Conservation (phyloP, 2,888 invertebrate species). For the Amphipoea oculea region DNA sequence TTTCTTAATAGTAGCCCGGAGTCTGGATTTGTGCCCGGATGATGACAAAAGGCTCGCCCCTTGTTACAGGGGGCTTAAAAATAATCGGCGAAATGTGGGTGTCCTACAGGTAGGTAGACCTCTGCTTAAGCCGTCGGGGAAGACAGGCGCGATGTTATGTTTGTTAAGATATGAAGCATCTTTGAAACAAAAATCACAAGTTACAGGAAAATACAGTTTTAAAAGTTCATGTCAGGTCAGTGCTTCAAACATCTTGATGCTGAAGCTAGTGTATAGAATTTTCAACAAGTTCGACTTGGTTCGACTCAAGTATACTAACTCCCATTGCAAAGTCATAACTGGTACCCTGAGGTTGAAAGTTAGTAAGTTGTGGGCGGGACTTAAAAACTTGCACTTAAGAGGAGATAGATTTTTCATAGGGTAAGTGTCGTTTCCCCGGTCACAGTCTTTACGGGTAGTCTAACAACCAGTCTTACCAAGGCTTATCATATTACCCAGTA, state of each 20-base stretch:
- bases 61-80: too few species aligned
- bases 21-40: too few species aligned
- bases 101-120: too few species aligned
- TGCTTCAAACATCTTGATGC: constrained; percentile 19
- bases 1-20: too few species aligned
- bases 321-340: constrained; percentile 42
- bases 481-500: not conserved
- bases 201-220: constrained; percentile 2
- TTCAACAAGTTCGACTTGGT: constrained; percentile 47
- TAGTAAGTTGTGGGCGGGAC: constrained; percentile 12
- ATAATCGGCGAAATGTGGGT: too few species aligned
- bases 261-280: constrained; percentile 35
- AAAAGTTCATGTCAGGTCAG: constrained; percentile 13
- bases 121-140: too few species aligned
- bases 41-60: too few species aligned
- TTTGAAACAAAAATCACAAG: not conserved
- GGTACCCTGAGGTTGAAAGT: constrained; percentile 34
- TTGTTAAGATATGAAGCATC: too few species aligned
- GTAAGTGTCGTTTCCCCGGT: not conserved
- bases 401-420: not conserved
- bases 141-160: too few species aligned
- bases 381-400: constrained; percentile 10
- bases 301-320: constrained; percentile 42
- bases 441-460: not conserved
- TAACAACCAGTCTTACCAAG: not conserved